Base-by-base conservation (phyloP, 2,797 vertebrate species). In the Knipowitschia caucasica region DNA sequence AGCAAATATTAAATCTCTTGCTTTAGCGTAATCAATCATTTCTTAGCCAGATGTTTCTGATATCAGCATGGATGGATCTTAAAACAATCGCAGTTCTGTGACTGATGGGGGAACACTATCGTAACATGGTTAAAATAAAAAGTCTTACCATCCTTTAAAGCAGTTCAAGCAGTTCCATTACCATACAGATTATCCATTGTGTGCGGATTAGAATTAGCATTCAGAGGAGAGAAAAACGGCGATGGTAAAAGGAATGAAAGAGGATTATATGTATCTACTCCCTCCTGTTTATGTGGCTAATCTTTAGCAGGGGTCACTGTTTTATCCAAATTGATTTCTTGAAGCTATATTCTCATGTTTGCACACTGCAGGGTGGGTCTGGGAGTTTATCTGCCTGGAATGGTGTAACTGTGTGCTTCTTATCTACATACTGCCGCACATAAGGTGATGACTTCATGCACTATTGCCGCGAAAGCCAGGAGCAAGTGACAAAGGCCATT, bases 121-220 rank as follows among this genome's bases (percentile, higher is more conserved):
- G n/a, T n/a, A n/a, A n/a, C n/a, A n/a, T n/a, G n/a, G n/a, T n/a
- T n/a, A n/a, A n/a, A n/a, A n/a, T n/a, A n/a, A n/a, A n/a, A n/a
- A n/a, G n/a, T n/a, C n/a, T n/a, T n/a, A n/a, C n/a, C n/a, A n/a
- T n/a, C n/a, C n/a, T n/a, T 89, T 87, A 85, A 11, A 85, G 84
- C 84, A n/a, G n/a, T n/a, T 88, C 81, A 86, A 84, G 89, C 80
- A 77, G 86, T 86, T 86, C 84, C 30, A 56, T 92, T 93, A 84
- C 80, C 90, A 87, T 89, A 90, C 82, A 69, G 87, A 87, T 92
- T 85, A 90, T 84, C 74, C 71, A 72, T 80, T 81, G 73, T 81
- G 44, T 70, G 67, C 69, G 36, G 59, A 79, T 69, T 77, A 72
- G 72, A 87, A 89, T 88, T 85, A 78, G 76, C 78, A 85, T 86